These are phyloP conservation scores for Sturnira hondurensis DNA, from an alignment of 2,113 vertebrate species.

Conservation along the genomic window DNA sequence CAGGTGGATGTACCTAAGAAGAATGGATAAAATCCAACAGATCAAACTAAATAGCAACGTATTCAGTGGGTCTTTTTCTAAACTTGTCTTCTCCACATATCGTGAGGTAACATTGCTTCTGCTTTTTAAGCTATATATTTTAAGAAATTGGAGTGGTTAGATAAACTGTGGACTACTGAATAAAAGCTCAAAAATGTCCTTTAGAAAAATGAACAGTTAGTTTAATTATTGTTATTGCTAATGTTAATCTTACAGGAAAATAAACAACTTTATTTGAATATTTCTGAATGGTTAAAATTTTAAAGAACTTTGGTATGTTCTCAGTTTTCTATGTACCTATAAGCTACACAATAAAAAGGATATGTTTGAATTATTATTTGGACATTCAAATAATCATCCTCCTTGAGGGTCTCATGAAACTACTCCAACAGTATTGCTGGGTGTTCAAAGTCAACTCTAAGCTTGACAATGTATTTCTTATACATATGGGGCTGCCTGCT, in stretches of 20 bases:
- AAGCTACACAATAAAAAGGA: background rate
- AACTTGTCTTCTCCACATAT: background rate
- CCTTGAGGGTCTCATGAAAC: background rate
- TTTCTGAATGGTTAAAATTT: slow-evolving; percentile 11
- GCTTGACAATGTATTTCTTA: background rate
- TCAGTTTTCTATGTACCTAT: background rate
- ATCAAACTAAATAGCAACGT: background rate
- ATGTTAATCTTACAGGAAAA: background rate
- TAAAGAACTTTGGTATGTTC: background rate
- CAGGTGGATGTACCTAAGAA: background rate
- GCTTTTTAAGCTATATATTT: background rate
- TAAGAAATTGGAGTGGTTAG: background rate
- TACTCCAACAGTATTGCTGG: background rate
- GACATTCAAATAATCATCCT: background rate
- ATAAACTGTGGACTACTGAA: background rate
- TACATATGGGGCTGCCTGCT: too few relatives aligned
- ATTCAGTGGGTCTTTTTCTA: background rate
- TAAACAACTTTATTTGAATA: background rate
- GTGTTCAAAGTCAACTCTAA: background rate
- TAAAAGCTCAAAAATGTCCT: background rate
- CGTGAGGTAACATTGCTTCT: background rate
- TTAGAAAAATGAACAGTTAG: slow-evolving; percentile 18
- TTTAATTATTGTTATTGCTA: background rate
- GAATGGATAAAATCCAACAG: background rate
- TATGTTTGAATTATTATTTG: background rate